Percentiles rank a stretch among this genome's conserved stretches.
Conservation (phyloP, 2,888 invertebrate species). For the Pocota personata region DNA sequence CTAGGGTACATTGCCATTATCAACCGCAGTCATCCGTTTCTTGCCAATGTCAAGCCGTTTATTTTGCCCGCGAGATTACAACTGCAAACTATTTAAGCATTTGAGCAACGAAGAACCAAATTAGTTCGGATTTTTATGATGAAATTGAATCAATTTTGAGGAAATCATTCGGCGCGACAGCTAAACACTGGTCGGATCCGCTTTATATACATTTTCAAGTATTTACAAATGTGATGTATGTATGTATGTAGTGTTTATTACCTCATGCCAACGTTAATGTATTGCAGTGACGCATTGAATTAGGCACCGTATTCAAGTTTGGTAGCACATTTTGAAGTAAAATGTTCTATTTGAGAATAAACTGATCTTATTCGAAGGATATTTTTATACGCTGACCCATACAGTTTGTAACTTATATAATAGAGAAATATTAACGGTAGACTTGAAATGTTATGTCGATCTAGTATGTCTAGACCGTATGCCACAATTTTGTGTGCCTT, state of each 20-base stretch:
- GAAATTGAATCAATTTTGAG: background rate
- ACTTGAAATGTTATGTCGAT: too few relatives aligned
- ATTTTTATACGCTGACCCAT: too few relatives aligned
- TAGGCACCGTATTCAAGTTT: background rate
- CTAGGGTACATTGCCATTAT: background rate
- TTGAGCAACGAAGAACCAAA: background rate
- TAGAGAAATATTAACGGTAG: too few relatives aligned
- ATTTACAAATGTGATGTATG: background rate
- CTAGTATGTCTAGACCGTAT: too few relatives aligned
- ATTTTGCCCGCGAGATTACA: background rate
- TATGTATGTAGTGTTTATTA: background rate
- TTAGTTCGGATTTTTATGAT: background rate
- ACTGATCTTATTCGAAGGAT: too few relatives aligned
- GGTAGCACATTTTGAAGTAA: background rate
- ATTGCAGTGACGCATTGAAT: background rate
- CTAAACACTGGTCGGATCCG: background rate
- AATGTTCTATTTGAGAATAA: background rate
- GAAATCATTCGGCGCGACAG: background rate
- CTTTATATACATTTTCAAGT: conserved; percentile 7
- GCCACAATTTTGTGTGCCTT: too few relatives aligned
- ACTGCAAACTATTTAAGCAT: background rate
- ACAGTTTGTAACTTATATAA: too few relatives aligned
- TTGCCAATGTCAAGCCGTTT: background rate
- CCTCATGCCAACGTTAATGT: background rate
- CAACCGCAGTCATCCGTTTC: background rate